Base-by-base conservation (phyloP, 2,888 invertebrate species). In the Macaria liturata region DNA sequence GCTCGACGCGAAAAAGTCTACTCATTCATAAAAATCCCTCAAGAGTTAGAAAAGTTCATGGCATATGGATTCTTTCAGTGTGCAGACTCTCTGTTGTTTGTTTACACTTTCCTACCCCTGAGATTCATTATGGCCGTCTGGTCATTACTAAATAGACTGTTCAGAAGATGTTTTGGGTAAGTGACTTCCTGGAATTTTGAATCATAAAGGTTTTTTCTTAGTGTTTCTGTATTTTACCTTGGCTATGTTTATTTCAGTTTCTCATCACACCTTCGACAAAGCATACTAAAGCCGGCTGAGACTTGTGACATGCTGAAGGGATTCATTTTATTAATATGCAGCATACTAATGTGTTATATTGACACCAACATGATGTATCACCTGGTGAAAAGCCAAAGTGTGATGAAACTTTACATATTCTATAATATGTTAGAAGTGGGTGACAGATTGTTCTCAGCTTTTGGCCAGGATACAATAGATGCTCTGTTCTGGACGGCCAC, bases 351-450 rank as follows among this genome's bases (percentile, higher is more conserved):
- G 94, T 95, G 97, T 76, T 96, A 97, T 75, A 96, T 99, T 65
- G 99, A 99, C 83, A 98, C 98, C 44, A 99, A 98, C 70, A 97
- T 99, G 93, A 95, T 99, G 93, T 99, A 99, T 88, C 99, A 99
- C 85, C 93, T 99, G 73, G 97, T 98, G 47, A 98, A 98, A 83
- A 98, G 98, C 75, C 99, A 99, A 81, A 98, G 99, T 67, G 98
- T 99, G 64, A 99, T 99, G 86, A 99, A 99, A 81, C 92, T 99
- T 68, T 99, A 99, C 81, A 98, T 99, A 81, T 99, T 99, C 91
- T 99, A 98, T 86, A 99, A 99, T 84, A 99, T 99, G 98, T 91
- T 99, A 60, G 99, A 99, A 92, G 98, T 98, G 51, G 98, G 98
- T 9, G 99, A 99, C 88, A 93, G 98, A 65, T 89, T 99, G 67